phyloP scores from a whole-genome alignment of 2,797 vertebrate genomes.

The Acanthis flammea region DNA sequence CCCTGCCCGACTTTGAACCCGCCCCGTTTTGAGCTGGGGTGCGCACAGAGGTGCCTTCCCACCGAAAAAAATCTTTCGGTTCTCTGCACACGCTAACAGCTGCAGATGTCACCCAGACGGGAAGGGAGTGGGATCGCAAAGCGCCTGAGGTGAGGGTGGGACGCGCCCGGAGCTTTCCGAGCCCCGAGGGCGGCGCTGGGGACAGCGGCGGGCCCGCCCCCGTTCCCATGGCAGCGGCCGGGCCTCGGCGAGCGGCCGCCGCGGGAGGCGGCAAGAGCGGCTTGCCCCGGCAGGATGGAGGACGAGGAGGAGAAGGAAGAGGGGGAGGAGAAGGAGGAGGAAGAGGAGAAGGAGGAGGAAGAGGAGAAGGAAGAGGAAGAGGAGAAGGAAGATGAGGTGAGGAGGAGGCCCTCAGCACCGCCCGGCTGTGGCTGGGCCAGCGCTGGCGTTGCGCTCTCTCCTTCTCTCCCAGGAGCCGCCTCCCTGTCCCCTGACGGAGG shows the following conservation, averaged over 20 bases:
- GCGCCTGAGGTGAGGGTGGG: background rate
- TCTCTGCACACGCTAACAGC: fast-evolving
- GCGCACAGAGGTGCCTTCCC: background rate
- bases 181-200: fast-evolving
- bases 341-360: background rate
- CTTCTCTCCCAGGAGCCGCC: constrained; percentile 27
- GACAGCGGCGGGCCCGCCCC: background rate
- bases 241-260: background rate
- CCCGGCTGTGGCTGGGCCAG: background rate
- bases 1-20: background rate
- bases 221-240: constrained; percentile 39
- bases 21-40: background rate
- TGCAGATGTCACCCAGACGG: background rate
- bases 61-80: fast-evolving
- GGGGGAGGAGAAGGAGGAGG: background rate
- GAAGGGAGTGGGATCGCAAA: background rate
- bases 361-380: constrained; percentile 14
- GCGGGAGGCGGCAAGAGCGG: background rate
- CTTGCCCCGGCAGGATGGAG: constrained; percentile 57
- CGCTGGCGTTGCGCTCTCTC: background rate
- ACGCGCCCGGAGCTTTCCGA: fast-evolving
- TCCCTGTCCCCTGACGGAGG: constrained; percentile 75
- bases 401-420: background rate
- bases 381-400: constrained; percentile 18
- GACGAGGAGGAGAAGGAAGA: background rate